Evolutionary conservation across 1,140 invertebrate species (phyloP).

Genomic region (Sweltsa coloradensis): DNA sequence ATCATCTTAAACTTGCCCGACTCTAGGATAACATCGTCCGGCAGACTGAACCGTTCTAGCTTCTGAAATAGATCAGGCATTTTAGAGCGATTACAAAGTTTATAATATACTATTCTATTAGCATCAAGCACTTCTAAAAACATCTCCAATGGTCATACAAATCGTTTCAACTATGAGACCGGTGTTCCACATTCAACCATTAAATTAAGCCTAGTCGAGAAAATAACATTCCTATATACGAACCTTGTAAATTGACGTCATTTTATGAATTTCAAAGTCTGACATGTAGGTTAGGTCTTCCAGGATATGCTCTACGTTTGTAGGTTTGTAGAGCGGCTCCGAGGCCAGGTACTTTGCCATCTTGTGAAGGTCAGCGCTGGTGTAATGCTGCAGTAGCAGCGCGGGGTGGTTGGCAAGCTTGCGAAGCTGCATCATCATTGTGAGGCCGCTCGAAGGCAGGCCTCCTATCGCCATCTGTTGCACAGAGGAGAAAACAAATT

Average conservation of each 20-base stretch:
- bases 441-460: conserved; percentile 39
- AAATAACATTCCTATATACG: not conserved
- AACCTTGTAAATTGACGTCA: conserved; percentile 52
- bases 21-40: conserved; percentile 54
- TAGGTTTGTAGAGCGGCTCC: conserved; percentile 62
- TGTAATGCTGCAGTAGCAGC: conserved; percentile 65
- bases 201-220: not conserved
- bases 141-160: not conserved
- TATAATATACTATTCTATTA: too few species aligned
- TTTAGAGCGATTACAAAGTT: too few species aligned
- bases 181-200: too few species aligned
- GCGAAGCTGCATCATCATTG: conserved; percentile 79
- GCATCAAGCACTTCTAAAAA: conserved; percentile 1
- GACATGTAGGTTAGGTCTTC: conserved; percentile 80
- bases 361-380: conserved; percentile 48
- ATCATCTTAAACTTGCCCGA: conserved; percentile 79
- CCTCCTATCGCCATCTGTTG: not conserved
- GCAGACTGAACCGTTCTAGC: conserved; percentile 34
- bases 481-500: too few species aligned
- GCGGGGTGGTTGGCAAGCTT: conserved; percentile 85
- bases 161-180: not conserved
- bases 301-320: conserved; percentile 66
- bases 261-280: conserved; percentile 81
- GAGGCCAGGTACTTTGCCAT: conserved; percentile 63
- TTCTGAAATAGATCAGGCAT: not conserved